A percentile compares a stretch with the other conserved stretches of the same genome.
Evolutionary conservation across 2,888 invertebrate species (phyloP).

Genomic region (Pyrrhosoma nymphula): DNA sequence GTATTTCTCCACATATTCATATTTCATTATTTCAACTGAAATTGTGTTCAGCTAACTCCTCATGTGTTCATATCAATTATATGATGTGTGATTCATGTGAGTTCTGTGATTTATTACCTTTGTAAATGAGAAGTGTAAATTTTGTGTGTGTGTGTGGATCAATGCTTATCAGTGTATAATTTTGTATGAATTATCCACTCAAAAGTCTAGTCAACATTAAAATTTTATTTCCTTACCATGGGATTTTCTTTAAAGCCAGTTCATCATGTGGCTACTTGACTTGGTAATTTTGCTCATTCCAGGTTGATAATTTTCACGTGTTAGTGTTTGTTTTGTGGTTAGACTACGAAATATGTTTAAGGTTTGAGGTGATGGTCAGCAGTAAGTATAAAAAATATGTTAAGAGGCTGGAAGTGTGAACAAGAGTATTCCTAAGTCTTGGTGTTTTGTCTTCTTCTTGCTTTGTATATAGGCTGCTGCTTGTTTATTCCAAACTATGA

Average conservation of each 20-base stretch:
- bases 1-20: background rate
- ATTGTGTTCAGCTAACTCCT: background rate
- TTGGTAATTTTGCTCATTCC: too few species aligned
- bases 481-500: too few species aligned
- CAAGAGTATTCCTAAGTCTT: too few species aligned
- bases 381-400: too few species aligned
- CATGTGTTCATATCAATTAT: background rate
- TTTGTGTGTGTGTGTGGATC: background rate
- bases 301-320: too few species aligned
- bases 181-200: background rate
- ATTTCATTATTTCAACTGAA: background rate
- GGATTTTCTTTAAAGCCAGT: background rate
- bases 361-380: too few species aligned
- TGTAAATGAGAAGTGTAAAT: background rate
- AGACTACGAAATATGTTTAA: too few species aligned
- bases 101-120: constrained; percentile 3
- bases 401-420: too few species aligned
- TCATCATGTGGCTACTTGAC: too few species aligned
- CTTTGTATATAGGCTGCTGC: too few species aligned
- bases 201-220: constrained; percentile 16
- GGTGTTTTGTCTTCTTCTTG: too few species aligned
- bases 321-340: too few species aligned
- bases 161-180: background rate
- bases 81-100: background rate
- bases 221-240: background rate